phyloP scores from a whole-genome alignment of 1,140 invertebrate genomes.

The Heliothis subflexa region DNA sequence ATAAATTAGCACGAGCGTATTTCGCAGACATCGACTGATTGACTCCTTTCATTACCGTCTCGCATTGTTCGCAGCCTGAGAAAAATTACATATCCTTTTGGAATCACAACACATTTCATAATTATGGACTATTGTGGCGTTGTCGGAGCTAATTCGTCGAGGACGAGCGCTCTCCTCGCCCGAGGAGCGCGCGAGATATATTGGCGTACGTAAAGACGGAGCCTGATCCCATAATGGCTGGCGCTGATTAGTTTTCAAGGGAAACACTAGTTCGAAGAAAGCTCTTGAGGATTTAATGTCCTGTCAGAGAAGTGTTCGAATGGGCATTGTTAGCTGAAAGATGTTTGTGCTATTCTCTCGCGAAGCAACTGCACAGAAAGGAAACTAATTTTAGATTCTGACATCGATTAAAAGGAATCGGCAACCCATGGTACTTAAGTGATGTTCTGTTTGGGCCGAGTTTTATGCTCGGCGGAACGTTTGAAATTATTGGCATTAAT shows the following conservation, averaged over 20 bases:
- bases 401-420: constrained; percentile 32
- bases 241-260: constrained; percentile 82
- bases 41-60: constrained; percentile 84
- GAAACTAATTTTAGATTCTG: constrained; percentile 44
- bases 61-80: constrained; percentile 79
- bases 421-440: constrained; percentile 6
- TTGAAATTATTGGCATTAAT: constrained; percentile 61
- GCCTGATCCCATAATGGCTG: constrained; percentile 72
- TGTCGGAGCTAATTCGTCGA: constrained; percentile 77
- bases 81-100: constrained; percentile 79
- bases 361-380: constrained; percentile 35
- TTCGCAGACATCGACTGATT: constrained; percentile 82
- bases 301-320: constrained; percentile 57
- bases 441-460: constrained; percentile 26
- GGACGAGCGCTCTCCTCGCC: constrained; percentile 70
- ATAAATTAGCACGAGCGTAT: constrained; percentile 81
- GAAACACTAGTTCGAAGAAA: constrained; percentile 80
- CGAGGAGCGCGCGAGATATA: constrained; percentile 73
- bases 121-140: constrained; percentile 85
- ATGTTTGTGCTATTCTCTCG: constrained; percentile 48
- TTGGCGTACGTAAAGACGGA: constrained; percentile 69
- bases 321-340: constrained; percentile 51
- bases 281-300: constrained; percentile 68
- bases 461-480: constrained; percentile 40
- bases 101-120: constrained; percentile 85